Base-by-base conservation (phyloP, 23 tunicate species). In the Clavelina lepadiformis region DNA sequence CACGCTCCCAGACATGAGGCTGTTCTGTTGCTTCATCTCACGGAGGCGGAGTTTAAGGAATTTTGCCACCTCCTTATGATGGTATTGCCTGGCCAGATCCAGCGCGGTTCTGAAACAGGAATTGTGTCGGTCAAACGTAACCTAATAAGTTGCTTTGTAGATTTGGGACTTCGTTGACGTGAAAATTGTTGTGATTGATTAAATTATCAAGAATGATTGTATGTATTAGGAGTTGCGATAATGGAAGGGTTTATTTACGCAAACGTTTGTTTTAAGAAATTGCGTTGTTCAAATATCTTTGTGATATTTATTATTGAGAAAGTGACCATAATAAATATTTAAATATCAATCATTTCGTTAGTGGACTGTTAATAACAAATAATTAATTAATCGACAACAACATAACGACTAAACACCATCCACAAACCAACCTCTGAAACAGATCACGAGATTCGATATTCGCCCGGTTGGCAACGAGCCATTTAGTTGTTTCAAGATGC, bases 1-100 rank as follows among this genome's bases (percentile, higher is more conserved):
- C 32, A 57, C 67, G 74, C 83, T 77, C n/a, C n/a, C n/a, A n/a
- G 77, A 57, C 2, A 28, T 37, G 3, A 68, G 44, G 23, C 63
- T 61, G 54, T 25, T 29, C 15, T 54, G 24, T 18, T 77, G 33
- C 50, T 46, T 46, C 38, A 82, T 26, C 18, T 73, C 56, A 19
- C 27, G 55, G 15, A 66, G 26, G 25, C 56, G 46, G 32, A 68
- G 18, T 33, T 41, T 64, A n/a, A 85, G 67, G 65, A 77, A 85
- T 38, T 31, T 23, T 15, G 62, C 61, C 5, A 85, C 78, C 15
- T 56, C 83, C 54, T 65, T 60, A 63, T 77, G 94, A 6, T 69
- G 76, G 53, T 85, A 80, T 46, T 85, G 94, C 69, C 71, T 77
- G 46, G 94, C 83, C 25, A 85, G 46, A 27, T 62, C 94, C 44